Evolutionary conservation across 2,797 vertebrate species (phyloP).

Genomic region (Rhadinocentrus ornatus): DNA sequence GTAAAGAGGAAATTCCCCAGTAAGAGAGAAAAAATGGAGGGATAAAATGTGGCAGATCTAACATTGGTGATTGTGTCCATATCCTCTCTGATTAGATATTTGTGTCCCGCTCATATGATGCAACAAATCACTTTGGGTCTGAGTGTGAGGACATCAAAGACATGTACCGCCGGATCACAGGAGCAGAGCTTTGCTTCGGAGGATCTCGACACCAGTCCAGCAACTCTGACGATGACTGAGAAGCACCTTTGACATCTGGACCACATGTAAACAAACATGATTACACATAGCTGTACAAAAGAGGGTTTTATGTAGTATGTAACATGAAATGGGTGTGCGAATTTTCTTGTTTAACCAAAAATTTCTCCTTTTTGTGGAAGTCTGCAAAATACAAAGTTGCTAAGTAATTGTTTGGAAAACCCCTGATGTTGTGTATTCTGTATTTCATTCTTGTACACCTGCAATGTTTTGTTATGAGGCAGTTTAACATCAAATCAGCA

Average conservation of each 20-base stretch:
- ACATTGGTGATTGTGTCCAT: background rate
- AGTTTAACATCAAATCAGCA: background rate
- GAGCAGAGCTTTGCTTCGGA: constrained; percentile 72
- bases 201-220: constrained; percentile 69
- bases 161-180: constrained; percentile 81
- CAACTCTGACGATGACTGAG: constrained; percentile 70
- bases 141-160: constrained; percentile 83
- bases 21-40: background rate
- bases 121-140: constrained; percentile 75
- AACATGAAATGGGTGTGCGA: background rate
- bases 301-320: constrained; percentile 26
- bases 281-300: constrained; percentile 6
- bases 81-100: constrained; percentile 76
- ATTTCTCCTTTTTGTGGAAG: constrained; percentile 10
- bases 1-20: constrained; percentile 48
- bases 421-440: background rate
- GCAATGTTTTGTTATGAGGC: background rate
- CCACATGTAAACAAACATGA: background rate
- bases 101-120: constrained; percentile 81
- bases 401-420: background rate
- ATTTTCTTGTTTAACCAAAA: background rate
- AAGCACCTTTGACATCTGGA: background rate
- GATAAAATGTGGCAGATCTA: background rate
- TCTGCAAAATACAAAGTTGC: background rate
- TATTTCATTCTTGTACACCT: background rate